Evolutionary conservation across 2,797 vertebrate species (phyloP), one percentile per base, ranked within the genome.

Genomic region (Psittacula derbiana): DNA sequence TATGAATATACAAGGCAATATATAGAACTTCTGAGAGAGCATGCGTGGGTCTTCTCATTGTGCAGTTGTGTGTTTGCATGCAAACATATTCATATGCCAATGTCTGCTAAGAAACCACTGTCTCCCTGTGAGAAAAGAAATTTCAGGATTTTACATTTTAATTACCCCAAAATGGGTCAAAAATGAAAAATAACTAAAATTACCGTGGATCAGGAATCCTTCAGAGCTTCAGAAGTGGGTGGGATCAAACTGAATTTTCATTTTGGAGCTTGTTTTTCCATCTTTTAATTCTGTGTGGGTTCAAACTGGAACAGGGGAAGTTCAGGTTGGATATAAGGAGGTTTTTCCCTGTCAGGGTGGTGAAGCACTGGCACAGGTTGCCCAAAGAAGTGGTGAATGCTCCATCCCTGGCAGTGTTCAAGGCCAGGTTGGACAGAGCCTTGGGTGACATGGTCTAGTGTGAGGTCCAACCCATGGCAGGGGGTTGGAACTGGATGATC

Each of bases 31-130:
- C 28, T 52, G 12, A 52, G 4, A 47, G 8, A 30, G 4, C 1
- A 1, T 12, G 15, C 2, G 21, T 28, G 13, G 16, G 11, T 61
- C 2, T 66, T 3, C 64, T 58, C 7, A 4, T 47, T 38, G 7
- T 64, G 28, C 40, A 6, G 15, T n/a, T 49, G 10, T 66, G 52
- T 44, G 31, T 50, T 61, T 36, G 13, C 7, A 21, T 47, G 8
- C 58, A 53, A 64, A 47, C 13, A 43, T 17, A 13, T 10, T 15
- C 5, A 7, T 31, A 61, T 17, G 40, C 27, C 40, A 23, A 2
- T n/a, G 50, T 43, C 31, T 47, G 40, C 28, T 33, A 40, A 25
- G 36, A 82, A 60, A 33, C 8, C 13, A 25, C 15, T 20, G 23
- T 4, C 21, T 80, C 28, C 38, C 12, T 14, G 25, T 12, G 13